These are phyloP conservation scores for Otus sunia DNA, from an alignment of 2,113 vertebrate species.

Conservation along the genomic window DNA sequence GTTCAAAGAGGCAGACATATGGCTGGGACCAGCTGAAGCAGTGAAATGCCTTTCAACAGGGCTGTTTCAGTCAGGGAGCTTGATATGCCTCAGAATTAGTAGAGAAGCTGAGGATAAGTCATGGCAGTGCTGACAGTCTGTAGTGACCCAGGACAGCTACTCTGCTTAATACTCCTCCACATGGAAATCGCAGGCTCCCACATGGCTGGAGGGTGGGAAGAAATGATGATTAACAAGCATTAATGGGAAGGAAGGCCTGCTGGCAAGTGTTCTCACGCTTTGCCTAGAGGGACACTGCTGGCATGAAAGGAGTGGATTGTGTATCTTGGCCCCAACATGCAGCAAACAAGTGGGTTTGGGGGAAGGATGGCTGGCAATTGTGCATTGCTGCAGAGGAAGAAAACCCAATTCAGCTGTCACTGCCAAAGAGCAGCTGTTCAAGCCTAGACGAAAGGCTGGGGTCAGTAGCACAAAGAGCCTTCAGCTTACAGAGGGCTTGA, in stretches of 20 bases:
- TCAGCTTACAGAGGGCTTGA: not conserved
- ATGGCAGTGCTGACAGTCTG: not conserved
- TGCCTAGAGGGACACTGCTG: not conserved
- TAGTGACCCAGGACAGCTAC: not conserved
- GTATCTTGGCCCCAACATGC: conserved; percentile 1
- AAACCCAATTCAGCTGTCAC: conserved; percentile 40
- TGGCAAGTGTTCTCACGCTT: not conserved
- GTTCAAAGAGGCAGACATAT: not conserved
- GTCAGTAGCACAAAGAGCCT: conserved; percentile 48
- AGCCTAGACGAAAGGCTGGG: not conserved
- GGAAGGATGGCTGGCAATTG: conserved; percentile 19
- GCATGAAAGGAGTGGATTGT: conserved; percentile 9
- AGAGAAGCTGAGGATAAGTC: not conserved
- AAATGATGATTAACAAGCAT: not conserved
- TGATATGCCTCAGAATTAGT: not conserved
- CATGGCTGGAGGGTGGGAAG: not conserved
- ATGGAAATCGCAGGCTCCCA: not conserved
- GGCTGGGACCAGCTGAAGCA: not conserved
- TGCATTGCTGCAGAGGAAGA: not conserved
- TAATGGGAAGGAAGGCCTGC: not conserved
- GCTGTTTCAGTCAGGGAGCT: not conserved
- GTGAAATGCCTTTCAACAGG: not conserved
- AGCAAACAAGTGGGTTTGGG: not conserved
- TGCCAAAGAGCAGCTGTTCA: conserved; percentile 28
- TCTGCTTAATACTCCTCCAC: not conserved